Conservation (phyloP, 2,113 vertebrate genomes). For the Marmota flaviventris region DNA sequence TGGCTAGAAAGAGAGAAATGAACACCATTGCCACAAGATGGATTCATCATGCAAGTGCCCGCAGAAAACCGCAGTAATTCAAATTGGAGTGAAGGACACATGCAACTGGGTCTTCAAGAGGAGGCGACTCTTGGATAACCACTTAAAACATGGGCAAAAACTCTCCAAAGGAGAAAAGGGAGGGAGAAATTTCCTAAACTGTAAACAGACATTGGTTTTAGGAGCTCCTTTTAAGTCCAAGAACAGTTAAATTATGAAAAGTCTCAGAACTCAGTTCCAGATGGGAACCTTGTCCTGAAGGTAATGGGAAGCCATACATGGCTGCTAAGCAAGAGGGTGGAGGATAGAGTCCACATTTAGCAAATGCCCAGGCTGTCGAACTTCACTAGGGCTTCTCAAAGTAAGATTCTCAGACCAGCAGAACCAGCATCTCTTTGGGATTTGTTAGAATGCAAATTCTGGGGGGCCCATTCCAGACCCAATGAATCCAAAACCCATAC, state of each 20-base stretch:
- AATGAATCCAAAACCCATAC: background rate
- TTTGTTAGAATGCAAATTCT: background rate
- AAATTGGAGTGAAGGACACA: background rate
- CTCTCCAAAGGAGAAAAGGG: background rate
- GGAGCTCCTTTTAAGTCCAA: background rate
- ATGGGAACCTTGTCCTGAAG: background rate
- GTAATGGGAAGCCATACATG: fast-evolving
- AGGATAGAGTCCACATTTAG: background rate
- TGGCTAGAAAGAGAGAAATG: background rate
- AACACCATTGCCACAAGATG: too few relatives aligned
- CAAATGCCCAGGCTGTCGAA: background rate
- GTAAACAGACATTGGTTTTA: background rate
- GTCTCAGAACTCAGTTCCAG: background rate
- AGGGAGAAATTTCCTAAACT: background rate
- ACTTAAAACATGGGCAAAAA: background rate
- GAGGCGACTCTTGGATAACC: fast-evolving
- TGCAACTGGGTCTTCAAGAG: fast-evolving
- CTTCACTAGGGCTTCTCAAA: background rate
- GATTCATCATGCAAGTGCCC: fast-evolving
- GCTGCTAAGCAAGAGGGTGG: background rate
- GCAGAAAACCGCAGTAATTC: fast-evolving
- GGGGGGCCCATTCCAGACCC: background rate
- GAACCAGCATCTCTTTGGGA: background rate
- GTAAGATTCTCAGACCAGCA: background rate
- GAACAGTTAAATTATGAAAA: background rate